phyloP scores from a whole-genome alignment of 2,888 invertebrate species.

The Hartigia nigra region DNA sequence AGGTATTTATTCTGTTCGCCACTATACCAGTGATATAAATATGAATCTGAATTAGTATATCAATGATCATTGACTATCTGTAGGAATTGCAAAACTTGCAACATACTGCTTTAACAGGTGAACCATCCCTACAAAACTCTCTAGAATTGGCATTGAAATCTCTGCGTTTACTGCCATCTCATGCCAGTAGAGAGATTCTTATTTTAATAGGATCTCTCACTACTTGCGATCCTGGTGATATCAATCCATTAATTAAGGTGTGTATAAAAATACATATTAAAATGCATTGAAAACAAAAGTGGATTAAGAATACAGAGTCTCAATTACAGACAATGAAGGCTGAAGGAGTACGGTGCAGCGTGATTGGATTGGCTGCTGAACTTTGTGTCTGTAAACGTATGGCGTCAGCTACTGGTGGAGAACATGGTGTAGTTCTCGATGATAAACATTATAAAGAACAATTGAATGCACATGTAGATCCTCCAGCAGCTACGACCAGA shows the following conservation, averaged over 20 bases:
- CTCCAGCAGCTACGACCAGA: constrained; percentile 78
- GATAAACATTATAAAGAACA: constrained; percentile 80
- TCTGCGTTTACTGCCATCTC: constrained; percentile 88
- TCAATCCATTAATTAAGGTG: constrained; percentile 84
- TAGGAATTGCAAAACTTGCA: constrained; percentile 68
- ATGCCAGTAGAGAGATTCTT: constrained; percentile 94
- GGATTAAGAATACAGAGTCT: background rate
- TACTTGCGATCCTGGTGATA: constrained; percentile 96
- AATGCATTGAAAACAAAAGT: background rate
- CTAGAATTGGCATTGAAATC: constrained; percentile 88
- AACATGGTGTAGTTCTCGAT: constrained; percentile 88
- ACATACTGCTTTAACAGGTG: constrained; percentile 82
- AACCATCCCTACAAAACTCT: constrained; percentile 96
- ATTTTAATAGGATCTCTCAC: constrained; percentile 93
- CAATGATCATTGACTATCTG: background rate
- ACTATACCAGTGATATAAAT: background rate
- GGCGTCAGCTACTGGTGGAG: constrained; percentile 87
- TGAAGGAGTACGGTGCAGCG: constrained; percentile 90
- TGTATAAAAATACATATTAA: constrained; percentile 4
- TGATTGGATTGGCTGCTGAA: constrained; percentile 96
- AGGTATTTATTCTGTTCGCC: constrained; percentile 62
- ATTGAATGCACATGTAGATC: constrained; percentile 75
- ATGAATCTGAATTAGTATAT: background rate
- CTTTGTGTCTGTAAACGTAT: constrained; percentile 90
- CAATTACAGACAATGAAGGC: constrained; percentile 74